Base-by-base conservation (phyloP, 2,797 vertebrate genomes). In the Pseudotriccus pelzelni region DNA sequence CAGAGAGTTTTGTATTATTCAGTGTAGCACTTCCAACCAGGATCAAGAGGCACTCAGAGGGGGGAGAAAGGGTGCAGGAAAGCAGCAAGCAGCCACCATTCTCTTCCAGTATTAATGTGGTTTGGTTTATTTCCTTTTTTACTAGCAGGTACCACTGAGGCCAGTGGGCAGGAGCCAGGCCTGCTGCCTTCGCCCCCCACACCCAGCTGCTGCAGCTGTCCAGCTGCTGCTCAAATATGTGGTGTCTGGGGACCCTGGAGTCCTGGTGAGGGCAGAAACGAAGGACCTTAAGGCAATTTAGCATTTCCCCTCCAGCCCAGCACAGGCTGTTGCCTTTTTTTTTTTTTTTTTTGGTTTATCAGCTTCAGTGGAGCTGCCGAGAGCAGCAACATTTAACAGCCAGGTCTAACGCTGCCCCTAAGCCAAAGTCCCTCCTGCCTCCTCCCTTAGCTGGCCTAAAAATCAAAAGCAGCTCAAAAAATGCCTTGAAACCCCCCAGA, bases 31-130 rank as follows among this genome's bases (percentile, higher is more conserved):
- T 97, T 96, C 91, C 64, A 75, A 97, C 97, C 68, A 49, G 95
- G 85, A 90, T 84, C 93, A 89, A 97, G 96, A 97, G 98, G 98
- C 97, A 98, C 98, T 98, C 97, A 5, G 93, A 82, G 86, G 5
- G 19, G 55, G 83, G 67, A 94, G 56, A 58, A 87, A 64, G 75
- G 89, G 86, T 25, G 62, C 47, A 94, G 94, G 79, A 86, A 96
- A 95, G 94, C 95, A 97, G 95, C 94, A 94, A 96, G 96, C 96
- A 94, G 85, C 89, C 91, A 92, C 86, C 78, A 22, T 36, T 34
- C 41, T 52, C 81, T 94, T 84, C 90, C 84, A 94, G 85, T 41
- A 90, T 39, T 74, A 23, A 63, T 8, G 49, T 60, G 32, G 59
- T 37, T 74, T 60, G 72, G 30, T 10, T 36, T 39, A 6, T 37